Evolutionary conservation across 2,797 vertebrate species (phyloP), one percentile per base, ranked within the genome.

Genomic region (Staurois parvus): DNA sequence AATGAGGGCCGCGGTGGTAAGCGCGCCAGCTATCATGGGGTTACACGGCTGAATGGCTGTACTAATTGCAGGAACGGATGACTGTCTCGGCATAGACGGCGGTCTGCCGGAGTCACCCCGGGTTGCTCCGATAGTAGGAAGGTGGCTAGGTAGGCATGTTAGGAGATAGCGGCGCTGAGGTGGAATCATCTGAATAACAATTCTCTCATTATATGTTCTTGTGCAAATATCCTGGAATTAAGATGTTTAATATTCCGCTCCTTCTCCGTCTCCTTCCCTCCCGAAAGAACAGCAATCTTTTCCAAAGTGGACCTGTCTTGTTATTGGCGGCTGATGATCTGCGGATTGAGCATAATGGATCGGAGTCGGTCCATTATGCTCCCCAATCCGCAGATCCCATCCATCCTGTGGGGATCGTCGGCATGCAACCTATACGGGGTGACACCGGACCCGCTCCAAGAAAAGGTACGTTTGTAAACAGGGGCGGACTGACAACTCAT

Each of bases 1-100:
- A 64, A 26, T 64, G 12, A 64, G 59, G 26, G 59, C 21, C 21
- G 11, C 3, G 24, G n/a, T 64, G 59, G 59, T 10, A 26, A 24
- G n/a, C 59, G 24, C 24, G 59, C 59, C n/a, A 64, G 86, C 87
- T 85, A 87, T 10, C 76, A 72, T 34, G 32, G 52, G 79, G 42
- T 72, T 59, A 70, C 67, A 59, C 30, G 79, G 45, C 45, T 72
- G 45, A 70, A 80, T 80, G 79, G 21, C 11, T 56, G 52, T 34
- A 80, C 67, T 80, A 80, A 80, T 80, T 72, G 67, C 69, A 15
- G 30, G 26, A 56, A 15, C 2, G 42, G 48, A 59, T 80, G 48
- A 80, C 11, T n/a, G 3, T 70, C 34, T 24, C 45, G 56, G 79
- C 79, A 34, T 24, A 80, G 78, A 45, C 32, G 13, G 56, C 79